phyloP scores from a whole-genome alignment of 1,140 invertebrate genomes.

The Anastrepha ludens region DNA sequence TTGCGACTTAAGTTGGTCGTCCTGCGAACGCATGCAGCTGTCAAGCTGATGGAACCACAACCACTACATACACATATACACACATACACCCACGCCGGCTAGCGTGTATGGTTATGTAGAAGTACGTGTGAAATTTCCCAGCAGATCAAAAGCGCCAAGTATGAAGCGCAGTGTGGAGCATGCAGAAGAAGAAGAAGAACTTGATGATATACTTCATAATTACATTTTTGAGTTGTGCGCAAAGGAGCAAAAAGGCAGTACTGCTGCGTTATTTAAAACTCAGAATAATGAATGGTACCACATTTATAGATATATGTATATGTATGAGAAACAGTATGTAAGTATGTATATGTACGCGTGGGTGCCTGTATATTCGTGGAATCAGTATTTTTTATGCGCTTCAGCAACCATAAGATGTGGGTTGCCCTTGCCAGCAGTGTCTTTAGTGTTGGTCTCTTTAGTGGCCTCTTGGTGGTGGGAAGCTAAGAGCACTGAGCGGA shows the following conservation, averaged over 20 bases:
- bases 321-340: not conserved
- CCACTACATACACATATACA: not conserved
- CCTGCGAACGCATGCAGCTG: conserved; percentile 28
- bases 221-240: conserved; percentile 4
- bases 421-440: not conserved
- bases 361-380: not conserved
- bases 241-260: not conserved
- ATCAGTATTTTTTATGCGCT: not conserved
- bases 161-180: not conserved
- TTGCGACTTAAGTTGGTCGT: conserved; percentile 30
- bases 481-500: not conserved
- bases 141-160: not conserved
- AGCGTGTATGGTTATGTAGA: not conserved
- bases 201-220: conserved; percentile 6
- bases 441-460: not conserved
- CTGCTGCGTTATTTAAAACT: not conserved
- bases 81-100: not conserved
- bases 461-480: not conserved
- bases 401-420: no score
- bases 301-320: not conserved
- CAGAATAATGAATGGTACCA: conserved; percentile 12
- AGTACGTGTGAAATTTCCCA: not conserved
- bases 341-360: not conserved
- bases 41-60: not conserved
- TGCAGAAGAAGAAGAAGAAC: not conserved